phyloP scores from a whole-genome alignment of 2,888 invertebrate genomes.

The Nomada lathburiana region DNA sequence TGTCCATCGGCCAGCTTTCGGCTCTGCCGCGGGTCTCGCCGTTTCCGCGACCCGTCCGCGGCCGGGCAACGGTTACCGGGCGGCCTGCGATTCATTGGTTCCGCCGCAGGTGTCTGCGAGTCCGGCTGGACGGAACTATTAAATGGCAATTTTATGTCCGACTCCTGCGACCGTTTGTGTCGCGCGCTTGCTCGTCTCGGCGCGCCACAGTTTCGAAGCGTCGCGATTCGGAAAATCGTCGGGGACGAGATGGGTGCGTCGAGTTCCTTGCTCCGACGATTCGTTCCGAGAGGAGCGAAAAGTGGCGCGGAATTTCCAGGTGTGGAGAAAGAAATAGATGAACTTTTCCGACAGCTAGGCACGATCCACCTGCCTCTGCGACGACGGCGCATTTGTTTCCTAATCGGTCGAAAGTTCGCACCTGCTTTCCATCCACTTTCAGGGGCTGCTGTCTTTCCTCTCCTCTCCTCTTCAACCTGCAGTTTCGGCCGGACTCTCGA shows the following conservation, averaged over 20 bases:
- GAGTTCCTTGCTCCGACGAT: no score
- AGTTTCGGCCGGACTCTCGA: conserved; percentile 17
- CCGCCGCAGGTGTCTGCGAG: conserved; percentile 78
- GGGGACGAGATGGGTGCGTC: no score
- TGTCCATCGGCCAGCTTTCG: background rate
- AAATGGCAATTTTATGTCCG: conserved; percentile 82
- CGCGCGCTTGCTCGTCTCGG: background rate
- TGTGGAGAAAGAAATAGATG: conserved; percentile 15
- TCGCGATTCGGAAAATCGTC: no score
- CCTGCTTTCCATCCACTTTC: conserved; percentile 47
- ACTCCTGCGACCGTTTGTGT: conserved; percentile 29
- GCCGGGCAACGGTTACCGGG: conserved; percentile 34
- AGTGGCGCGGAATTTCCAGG: conserved; percentile 17
- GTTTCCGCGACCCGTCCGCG: conserved; percentile 36
- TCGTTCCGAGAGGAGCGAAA: background rate
- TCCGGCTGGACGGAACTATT: conserved; percentile 76
- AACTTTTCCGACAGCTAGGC: conserved; percentile 61
- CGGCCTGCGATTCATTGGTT: conserved; percentile 75
- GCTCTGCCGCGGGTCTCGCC: background rate
- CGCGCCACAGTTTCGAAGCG: background rate
- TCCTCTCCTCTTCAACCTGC: background rate
- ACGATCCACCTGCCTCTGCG: conserved; percentile 47
- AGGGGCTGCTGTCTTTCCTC: background rate
- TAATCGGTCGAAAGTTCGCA: conserved; percentile 62
- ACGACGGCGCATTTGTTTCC: conserved; percentile 49